These are phyloP conservation scores for Sciurus carolinensis DNA, from an alignment of 2,797 vertebrate genomes.

Conservation along the genomic window DNA sequence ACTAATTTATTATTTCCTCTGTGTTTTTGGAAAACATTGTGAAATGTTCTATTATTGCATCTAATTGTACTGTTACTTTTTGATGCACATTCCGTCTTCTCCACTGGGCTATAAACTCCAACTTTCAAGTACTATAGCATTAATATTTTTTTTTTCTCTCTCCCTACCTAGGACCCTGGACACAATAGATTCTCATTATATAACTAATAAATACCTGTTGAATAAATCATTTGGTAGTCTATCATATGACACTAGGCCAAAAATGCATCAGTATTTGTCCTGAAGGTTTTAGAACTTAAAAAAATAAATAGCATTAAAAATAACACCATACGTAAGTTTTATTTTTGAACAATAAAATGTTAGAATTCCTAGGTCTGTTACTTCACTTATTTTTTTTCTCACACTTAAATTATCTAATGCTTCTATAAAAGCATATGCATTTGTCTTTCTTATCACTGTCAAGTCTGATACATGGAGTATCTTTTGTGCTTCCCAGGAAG, in stretches of 20 bases:
- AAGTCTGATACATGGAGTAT: conserved; percentile 34
- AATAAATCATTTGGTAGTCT: background rate
- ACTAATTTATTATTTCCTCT: conserved; percentile 21
- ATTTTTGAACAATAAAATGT: conserved; percentile 44
- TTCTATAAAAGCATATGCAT: conserved; percentile 42
- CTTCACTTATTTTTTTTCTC: background rate
- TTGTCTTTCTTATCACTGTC: conserved; percentile 44
- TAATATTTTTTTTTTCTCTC: background rate
- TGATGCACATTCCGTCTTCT: background rate
- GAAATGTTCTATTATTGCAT: background rate
- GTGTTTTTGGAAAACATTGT: background rate
- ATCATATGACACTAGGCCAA: background rate
- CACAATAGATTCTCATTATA: background rate
- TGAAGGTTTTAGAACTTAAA: background rate
- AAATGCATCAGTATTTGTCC: background rate
- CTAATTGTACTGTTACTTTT: background rate
- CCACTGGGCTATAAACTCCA: background rate
- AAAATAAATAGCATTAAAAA: background rate
- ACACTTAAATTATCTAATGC: conserved; percentile 22
- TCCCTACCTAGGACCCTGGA: background rate
- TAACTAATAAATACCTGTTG: background rate
- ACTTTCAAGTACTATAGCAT: background rate
- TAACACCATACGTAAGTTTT: background rate
- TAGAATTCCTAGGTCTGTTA: conserved; percentile 9
- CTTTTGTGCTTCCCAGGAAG: conserved; percentile 33